Conservation (phyloP, 2,113 vertebrate species). For the Paratilapia polleni region DNA sequence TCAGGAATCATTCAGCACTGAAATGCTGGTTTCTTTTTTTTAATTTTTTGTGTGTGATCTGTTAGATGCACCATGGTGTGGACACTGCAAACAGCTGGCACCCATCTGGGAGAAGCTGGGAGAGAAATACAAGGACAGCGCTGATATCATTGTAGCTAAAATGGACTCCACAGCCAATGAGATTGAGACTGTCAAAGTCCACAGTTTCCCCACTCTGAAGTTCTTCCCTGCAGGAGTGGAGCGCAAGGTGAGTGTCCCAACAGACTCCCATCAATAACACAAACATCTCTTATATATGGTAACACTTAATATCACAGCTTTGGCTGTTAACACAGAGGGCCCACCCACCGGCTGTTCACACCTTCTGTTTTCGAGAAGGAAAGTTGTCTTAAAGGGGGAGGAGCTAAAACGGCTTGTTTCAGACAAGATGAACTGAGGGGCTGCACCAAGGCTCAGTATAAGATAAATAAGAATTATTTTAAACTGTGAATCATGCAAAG, state of each 20-base stretch:
- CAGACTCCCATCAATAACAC: too few species aligned
- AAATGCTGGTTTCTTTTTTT: not conserved
- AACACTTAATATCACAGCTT: too few species aligned
- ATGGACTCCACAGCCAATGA: conserved; percentile 98
- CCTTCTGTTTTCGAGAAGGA: too few species aligned
- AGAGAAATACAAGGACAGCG: conserved; percentile 88
- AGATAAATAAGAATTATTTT: too few species aligned
- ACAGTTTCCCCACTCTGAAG: conserved; percentile 98
- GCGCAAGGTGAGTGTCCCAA: conserved; percentile 78
- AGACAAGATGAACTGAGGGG: too few species aligned
- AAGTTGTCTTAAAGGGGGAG: too few species aligned
- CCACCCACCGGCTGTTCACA: too few species aligned
- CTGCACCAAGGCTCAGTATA: too few species aligned
- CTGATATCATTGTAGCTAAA: conserved; percentile 89
- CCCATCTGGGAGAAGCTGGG: conserved; percentile 98
- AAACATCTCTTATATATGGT: too few species aligned
- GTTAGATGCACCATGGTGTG: conserved; percentile 97
- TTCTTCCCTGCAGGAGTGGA: conserved; percentile 92
- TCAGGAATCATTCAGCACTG: not conserved
- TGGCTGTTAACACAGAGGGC: too few species aligned
- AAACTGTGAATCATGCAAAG: too few species aligned
- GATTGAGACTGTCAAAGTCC: conserved; percentile 93
- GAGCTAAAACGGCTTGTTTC: too few species aligned
- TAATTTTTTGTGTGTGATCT: not conserved
- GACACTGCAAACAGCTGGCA: conserved; percentile 97